phyloP scores from a whole-genome alignment of 1,140 invertebrate genomes.

The Drosophila funebris region DNA sequence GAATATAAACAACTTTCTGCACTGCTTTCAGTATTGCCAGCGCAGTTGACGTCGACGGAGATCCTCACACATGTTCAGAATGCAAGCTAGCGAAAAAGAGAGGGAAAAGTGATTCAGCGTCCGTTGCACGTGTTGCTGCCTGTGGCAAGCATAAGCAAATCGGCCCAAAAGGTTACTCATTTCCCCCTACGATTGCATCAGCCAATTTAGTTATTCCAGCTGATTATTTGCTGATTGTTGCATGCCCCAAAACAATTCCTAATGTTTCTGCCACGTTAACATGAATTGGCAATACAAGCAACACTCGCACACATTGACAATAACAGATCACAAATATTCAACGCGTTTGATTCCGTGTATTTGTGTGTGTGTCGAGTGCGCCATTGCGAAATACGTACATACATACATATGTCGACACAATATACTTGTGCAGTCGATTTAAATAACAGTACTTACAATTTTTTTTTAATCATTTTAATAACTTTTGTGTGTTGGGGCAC shows the following conservation, averaged over 20 bases:
- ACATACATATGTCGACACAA: too few species aligned
- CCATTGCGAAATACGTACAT: constrained; percentile 59
- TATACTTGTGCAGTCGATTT: constrained; percentile 1
- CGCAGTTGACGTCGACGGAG: not conserved
- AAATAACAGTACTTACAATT: constrained; percentile 58
- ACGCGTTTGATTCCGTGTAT: not conserved
- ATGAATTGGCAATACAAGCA: constrained; percentile 20
- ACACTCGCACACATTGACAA: not conserved
- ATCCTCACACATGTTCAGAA: not conserved
- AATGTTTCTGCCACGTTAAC: constrained; percentile 60
- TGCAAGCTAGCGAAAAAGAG: constrained; percentile 10
- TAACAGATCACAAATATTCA: constrained; percentile 18
- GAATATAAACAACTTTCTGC: constrained; percentile 9
- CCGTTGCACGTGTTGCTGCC: constrained; percentile 9
- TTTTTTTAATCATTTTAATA: constrained; percentile 74
- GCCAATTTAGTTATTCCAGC: constrained; percentile 49
- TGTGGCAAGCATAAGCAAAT: constrained; percentile 10
- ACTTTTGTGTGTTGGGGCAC: constrained; percentile 72
- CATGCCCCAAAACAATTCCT: constrained; percentile 53
- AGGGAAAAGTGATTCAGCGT: constrained; percentile 6
- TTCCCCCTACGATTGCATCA: constrained; percentile 59
- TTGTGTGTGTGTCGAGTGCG: not conserved
- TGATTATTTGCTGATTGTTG: constrained; percentile 3
- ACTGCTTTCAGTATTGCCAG: not conserved
- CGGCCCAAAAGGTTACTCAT: constrained; percentile 21